These are phyloP conservation scores for Tarsius wallacei DNA, from an alignment of 2,797 vertebrate species.

Conservation along the genomic window DNA sequence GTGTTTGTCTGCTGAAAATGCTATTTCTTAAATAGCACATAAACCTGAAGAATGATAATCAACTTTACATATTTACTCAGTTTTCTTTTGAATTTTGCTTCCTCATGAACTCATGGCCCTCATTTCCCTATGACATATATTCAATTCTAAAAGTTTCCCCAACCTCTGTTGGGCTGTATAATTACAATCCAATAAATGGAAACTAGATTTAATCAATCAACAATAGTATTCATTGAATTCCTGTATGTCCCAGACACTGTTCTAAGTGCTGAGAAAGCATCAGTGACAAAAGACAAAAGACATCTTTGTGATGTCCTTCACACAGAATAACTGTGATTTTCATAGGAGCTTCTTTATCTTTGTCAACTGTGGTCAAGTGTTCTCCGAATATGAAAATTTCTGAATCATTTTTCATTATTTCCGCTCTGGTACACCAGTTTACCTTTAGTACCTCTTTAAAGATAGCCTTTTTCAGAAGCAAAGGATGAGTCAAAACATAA, in stretches of 20 bases:
- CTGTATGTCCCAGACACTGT: not conserved
- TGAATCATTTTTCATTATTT: not conserved
- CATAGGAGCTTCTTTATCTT: not conserved
- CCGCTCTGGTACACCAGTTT: not conserved
- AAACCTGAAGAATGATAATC: not conserved
- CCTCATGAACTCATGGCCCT: not conserved
- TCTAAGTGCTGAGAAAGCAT: not conserved
- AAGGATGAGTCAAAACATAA: not conserved
- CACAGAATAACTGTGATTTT: not conserved
- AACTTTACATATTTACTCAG: not conserved
- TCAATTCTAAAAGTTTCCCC: not conserved
- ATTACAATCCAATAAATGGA: not conserved
- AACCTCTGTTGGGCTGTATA: not conserved
- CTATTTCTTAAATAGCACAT: not conserved
- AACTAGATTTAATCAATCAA: not conserved
- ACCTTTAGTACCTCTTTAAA: not conserved
- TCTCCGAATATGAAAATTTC: not conserved
- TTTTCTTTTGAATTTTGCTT: not conserved
- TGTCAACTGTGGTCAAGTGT: not conserved
- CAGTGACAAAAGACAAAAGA: not conserved
- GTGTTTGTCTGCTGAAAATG: not conserved
- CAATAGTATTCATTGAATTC: not conserved
- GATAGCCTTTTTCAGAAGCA: not conserved
- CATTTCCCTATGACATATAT: not conserved
- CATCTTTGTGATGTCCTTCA: not conserved